Evolutionary conservation across 2,888 invertebrate species (phyloP).

Genomic region (Lasioglossum figueresi): DNA sequence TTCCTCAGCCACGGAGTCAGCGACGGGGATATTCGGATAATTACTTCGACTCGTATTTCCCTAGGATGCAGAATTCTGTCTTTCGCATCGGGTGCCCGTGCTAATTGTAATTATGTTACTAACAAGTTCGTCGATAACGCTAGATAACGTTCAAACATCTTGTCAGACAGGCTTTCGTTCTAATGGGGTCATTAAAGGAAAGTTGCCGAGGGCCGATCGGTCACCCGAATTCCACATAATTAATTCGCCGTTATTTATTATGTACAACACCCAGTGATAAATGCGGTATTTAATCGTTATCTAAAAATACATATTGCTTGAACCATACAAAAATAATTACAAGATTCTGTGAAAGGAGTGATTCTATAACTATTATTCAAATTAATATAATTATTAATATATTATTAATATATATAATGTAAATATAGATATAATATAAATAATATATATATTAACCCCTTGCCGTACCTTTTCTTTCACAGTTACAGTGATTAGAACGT

Average conservation of each 20-base stretch:
- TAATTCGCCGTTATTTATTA: not conserved
- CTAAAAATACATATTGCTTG: not conserved
- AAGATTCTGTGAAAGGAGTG: not conserved
- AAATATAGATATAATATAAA: no score
- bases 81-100: constrained; percentile 19
- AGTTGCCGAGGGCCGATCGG: not conserved
- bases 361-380: no score
- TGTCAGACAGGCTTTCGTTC: not conserved
- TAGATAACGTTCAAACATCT: not conserved
- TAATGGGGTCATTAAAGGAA: not conserved
- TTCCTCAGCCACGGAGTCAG: constrained; percentile 20
- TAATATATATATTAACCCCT: no score
- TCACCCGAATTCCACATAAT: not conserved
- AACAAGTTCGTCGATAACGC: constrained; percentile 23
- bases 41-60: constrained; percentile 30
- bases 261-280: not conserved
- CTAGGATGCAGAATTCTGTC: not conserved
- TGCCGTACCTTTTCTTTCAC: no score
- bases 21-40: constrained; percentile 30
- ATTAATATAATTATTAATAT: no score
- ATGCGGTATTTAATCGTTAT: not conserved
- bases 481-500: no score
- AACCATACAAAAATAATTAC: not conserved
- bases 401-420: no score
- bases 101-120: constrained; percentile 45